phyloP scores from a whole-genome alignment of 2,888 invertebrate genomes.

The Chromoteleia sp. region DNA sequence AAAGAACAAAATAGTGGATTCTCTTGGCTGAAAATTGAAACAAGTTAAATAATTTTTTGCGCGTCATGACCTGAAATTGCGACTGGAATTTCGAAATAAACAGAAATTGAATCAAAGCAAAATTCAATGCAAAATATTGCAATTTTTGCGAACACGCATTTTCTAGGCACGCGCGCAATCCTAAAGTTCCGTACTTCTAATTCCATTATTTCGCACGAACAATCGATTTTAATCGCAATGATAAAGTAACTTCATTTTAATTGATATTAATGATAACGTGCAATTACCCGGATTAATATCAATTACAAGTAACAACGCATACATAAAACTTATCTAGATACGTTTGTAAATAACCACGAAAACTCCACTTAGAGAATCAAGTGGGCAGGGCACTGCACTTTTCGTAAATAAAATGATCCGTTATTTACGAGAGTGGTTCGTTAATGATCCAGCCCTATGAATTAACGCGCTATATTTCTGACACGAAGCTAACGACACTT shows the following conservation, averaged over 20 bases:
- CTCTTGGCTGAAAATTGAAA: conserved; percentile 12
- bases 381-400: conserved; percentile 24
- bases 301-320: conserved; percentile 14
- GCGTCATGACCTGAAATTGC: not conserved
- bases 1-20: not conserved
- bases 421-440: conserved; percentile 48
- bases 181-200: conserved; percentile 16
- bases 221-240: conserved; percentile 31
- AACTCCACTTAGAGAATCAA: conserved; percentile 13
- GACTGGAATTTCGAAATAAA: not conserved
- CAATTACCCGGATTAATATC: conserved; percentile 45
- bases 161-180: not conserved
- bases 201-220: not conserved
- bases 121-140: not conserved
- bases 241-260: conserved; percentile 18
- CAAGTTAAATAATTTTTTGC: conserved; percentile 2
- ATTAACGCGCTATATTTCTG: conserved; percentile 44
- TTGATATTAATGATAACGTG: conserved; percentile 37
- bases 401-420: conserved; percentile 50
- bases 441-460: conserved; percentile 47
- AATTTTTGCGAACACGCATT: not conserved
- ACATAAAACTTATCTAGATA: conserved; percentile 18
- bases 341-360: conserved; percentile 8
- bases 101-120: conserved; percentile 10
- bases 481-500: conserved; percentile 34